phyloP scores from a whole-genome alignment of 2,888 invertebrate genomes.

The Rhingia campestris region DNA sequence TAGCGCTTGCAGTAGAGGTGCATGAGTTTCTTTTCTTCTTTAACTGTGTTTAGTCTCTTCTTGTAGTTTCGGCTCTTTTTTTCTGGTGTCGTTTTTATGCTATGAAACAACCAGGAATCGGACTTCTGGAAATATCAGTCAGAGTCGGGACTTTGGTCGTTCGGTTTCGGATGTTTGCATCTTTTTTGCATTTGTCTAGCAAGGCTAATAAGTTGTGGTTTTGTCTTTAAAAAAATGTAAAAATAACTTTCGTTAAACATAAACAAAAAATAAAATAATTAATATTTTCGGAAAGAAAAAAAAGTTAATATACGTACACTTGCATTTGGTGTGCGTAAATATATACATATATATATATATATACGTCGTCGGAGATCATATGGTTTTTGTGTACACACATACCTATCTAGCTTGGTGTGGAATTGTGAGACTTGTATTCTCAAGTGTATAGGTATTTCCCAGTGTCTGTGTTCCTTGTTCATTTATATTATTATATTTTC shows the following conservation, averaged over 20 bases:
- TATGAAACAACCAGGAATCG: slow-evolving; percentile 69
- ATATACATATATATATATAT: slow-evolving; percentile 34
- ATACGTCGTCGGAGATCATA: slow-evolving; percentile 49
- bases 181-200: slow-evolving; percentile 30
- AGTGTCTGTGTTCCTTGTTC: slow-evolving; percentile 52
- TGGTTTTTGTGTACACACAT: slow-evolving; percentile 61
- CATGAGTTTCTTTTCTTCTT: slow-evolving; percentile 72
- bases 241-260: neutral
- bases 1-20: slow-evolving; percentile 70
- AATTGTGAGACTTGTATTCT: slow-evolving; percentile 50
- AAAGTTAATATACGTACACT: slow-evolving; percentile 15
- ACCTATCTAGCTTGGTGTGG: slow-evolving; percentile 33
- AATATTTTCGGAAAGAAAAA: slow-evolving; percentile 7
- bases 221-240: slow-evolving; percentile 10
- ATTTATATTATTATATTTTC: slow-evolving; percentile 54
- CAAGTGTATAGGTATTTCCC: slow-evolving; percentile 33
- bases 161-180: slow-evolving; percentile 65
- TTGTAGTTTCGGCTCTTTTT: slow-evolving; percentile 46
- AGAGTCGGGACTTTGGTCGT: slow-evolving; percentile 70
- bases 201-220: slow-evolving; percentile 1
- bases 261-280: neutral
- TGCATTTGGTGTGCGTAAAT: slow-evolving; percentile 29
- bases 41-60: slow-evolving; percentile 69
- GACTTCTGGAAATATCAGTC: slow-evolving; percentile 71
- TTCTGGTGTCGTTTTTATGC: slow-evolving; percentile 32